Conservation (phyloP, 1,140 invertebrate genomes). For the Galendromus occidentalis region DNA sequence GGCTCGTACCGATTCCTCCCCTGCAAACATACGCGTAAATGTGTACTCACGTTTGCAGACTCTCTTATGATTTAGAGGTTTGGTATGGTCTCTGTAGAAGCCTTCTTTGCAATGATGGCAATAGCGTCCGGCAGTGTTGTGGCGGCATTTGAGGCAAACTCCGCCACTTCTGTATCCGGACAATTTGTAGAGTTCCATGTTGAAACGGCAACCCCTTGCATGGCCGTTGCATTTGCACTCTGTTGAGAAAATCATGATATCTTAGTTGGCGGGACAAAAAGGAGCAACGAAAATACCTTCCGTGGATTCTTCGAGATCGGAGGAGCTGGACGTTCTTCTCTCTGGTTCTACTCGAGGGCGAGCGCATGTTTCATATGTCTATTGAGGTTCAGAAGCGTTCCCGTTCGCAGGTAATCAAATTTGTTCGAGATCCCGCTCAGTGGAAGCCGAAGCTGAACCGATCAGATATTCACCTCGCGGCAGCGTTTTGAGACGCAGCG, state of each 20-base stretch:
- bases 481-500: too few species aligned
- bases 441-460: too few species aligned
- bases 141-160: conserved; percentile 74
- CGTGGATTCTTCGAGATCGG: too few species aligned
- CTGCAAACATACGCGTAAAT: neutral
- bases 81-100: conserved; percentile 75
- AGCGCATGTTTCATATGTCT: too few species aligned
- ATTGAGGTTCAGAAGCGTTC: too few species aligned
- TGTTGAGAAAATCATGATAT: conserved; percentile 38
- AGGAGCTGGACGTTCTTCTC: too few species aligned
- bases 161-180: conserved; percentile 85
- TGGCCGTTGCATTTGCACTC: conserved; percentile 97
- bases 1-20: too few species aligned
- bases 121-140: conserved; percentile 85
- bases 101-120: conserved; percentile 96
- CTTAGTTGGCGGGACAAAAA: neutral
- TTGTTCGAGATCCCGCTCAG: too few species aligned
- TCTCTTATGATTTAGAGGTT: conserved; percentile 80
- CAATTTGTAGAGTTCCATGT: conserved; percentile 93
- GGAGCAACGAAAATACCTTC: too few species aligned
- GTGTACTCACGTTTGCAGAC: conserved; percentile 83
- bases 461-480: too few species aligned
- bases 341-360: too few species aligned
- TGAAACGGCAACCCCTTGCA: conserved; percentile 86
- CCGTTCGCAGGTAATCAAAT: too few species aligned